These are phyloP conservation scores for Camptogramma bilineatum DNA, from an alignment of 2,888 invertebrate species.

Conservation along the genomic window DNA sequence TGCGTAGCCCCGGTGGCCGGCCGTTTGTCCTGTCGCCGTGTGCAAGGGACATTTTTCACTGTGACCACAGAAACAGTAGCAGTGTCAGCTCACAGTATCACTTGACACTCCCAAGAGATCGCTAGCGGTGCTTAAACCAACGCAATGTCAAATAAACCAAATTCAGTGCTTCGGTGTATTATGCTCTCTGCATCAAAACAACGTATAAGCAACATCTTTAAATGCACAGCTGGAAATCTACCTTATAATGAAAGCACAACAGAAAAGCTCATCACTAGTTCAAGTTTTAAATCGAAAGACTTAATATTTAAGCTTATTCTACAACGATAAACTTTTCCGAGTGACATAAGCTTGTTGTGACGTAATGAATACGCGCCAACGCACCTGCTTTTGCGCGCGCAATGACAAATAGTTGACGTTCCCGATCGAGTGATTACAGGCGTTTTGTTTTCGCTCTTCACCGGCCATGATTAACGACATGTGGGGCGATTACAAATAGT, in stretches of 20 bases:
- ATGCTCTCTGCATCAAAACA: background rate
- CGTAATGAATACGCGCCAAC: conserved; percentile 65
- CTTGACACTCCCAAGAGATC: background rate
- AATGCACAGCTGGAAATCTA: background rate
- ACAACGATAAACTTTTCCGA: conserved; percentile 1
- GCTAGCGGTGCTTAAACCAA: background rate
- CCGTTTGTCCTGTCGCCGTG: conserved; percentile 71
- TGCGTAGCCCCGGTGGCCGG: conserved; percentile 59
- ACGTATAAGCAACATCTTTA: background rate
- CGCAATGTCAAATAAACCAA: background rate
- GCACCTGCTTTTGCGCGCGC: conserved; percentile 66
- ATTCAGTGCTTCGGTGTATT: background rate
- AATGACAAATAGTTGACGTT: conserved; percentile 66
- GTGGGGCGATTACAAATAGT: conserved; percentile 18
- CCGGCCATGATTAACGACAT: conserved; percentile 24
- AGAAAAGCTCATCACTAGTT: background rate
- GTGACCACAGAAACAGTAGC: conserved; percentile 29
- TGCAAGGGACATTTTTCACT: conserved; percentile 67
- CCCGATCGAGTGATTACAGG: conserved; percentile 51
- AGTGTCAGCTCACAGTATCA: conserved; percentile 4
- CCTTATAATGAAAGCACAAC: background rate
- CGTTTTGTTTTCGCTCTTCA: conserved; percentile 45
- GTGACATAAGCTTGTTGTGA: conserved; percentile 44
- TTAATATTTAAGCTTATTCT: conserved; percentile 7
- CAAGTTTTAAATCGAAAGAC: background rate